phyloP scores from a whole-genome alignment of 2,888 invertebrate species.

The Scaptomyza flava region DNA sequence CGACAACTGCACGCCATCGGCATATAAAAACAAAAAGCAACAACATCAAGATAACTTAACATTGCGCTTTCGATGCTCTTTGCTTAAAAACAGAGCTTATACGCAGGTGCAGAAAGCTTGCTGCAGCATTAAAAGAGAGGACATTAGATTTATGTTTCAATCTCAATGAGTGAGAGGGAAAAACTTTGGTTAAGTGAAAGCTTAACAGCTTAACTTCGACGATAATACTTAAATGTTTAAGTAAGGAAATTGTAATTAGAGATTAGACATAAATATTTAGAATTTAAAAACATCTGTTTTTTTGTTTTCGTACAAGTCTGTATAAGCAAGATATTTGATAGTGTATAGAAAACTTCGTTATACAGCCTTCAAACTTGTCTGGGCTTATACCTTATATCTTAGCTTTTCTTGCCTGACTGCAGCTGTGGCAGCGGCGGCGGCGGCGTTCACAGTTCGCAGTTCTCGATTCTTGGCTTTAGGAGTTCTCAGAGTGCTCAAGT shows the following conservation, averaged over 20 bases:
- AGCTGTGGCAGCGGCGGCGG: slow-evolving; percentile 20
- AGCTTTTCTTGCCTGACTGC: slow-evolving; percentile 27
- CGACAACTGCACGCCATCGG: slow-evolving; percentile 72
- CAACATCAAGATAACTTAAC: slow-evolving; percentile 21
- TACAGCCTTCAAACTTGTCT: background rate
- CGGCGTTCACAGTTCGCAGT: slow-evolving; percentile 35
- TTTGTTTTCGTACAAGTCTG: background rate
- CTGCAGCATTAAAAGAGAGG: background rate
- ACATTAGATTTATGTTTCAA: slow-evolving; percentile 9
- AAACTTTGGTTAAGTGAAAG: background rate
- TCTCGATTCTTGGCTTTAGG: slow-evolving; percentile 32
- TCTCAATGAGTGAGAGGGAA: background rate
- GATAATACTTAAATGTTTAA: no score
- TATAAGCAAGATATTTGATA: background rate
- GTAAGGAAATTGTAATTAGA: no score
- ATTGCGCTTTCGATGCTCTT: slow-evolving; percentile 39
- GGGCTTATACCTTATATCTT: background rate
- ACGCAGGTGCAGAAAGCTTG: slow-evolving; percentile 12
- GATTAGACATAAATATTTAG: background rate
- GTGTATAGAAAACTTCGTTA: slow-evolving; percentile 46
- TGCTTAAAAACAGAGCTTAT: slow-evolving; percentile 22
- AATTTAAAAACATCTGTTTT: background rate
- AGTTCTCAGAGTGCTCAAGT: slow-evolving; percentile 29
- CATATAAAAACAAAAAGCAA: slow-evolving; percentile 55
- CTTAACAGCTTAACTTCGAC: no score